Base-by-base conservation (phyloP, 2,113 vertebrate genomes). In the Monarcha castaneiventris region DNA sequence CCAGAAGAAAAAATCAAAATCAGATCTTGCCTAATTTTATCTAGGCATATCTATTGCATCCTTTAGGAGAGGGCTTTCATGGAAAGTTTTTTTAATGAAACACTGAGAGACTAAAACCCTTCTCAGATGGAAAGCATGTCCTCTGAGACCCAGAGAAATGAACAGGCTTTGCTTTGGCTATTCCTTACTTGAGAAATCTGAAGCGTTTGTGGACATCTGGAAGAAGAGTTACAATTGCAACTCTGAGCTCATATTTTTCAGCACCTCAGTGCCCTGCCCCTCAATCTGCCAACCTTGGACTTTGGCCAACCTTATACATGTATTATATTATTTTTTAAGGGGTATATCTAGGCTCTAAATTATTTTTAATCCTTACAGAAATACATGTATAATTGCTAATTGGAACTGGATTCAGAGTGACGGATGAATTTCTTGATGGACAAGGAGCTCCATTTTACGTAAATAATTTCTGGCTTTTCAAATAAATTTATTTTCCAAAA, bases 181-280 rank as follows among this genome's bases (percentile, higher is more conserved):
- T 16, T 81, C 32, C 17, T 86, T 90, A 44, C 13, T 43, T 89
- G 37, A 91, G 26, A 87, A 77, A 87, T 81, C 25, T 63, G 51
- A 80, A 73, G 10, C 1, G 0, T 3, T 5, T 0, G 2, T 64
- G 16, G 39, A 39, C 26, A n/a, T n/a, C 32, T 71, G 35, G 22
- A 86, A 61, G 15, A 90, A 77, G 29, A 74, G 10, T 71, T 89
- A 32, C 11, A 81, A 66, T 22, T 58, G 27, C 26, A 62, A 21
- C 39, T 94, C 69, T 77, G 55, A 90, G 16, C 5, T 48, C 44
- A 30, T 68, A 26, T 58, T 66, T 85, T 66, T 66, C 13, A 94
- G 8, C 6, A 73, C 6, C 18, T 77, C 33, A 37, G 9, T 69
- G 46, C 10, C 77, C 67, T 80, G 27, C 27, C 46, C n/a, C 25